A percentile compares a stretch with the other conserved stretches of the same genome.
phyloP scores from a whole-genome alignment of 92 coral and sea anemone genomes.

The Palythoa caribaeorum region DNA sequence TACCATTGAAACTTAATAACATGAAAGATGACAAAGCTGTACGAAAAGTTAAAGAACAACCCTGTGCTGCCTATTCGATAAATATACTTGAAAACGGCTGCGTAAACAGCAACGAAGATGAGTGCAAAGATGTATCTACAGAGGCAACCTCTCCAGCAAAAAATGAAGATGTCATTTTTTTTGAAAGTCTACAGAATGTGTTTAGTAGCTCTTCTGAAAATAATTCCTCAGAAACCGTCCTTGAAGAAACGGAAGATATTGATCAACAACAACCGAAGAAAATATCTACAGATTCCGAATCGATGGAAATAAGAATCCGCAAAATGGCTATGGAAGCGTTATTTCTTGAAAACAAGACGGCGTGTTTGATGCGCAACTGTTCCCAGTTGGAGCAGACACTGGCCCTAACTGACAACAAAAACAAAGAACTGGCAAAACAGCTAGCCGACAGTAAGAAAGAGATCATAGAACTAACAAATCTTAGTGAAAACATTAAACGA shows the following conservation, averaged over 20 bases:
- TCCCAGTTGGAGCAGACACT: constrained; percentile 72
- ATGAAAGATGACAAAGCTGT: not conserved
- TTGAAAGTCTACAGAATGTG: not conserved
- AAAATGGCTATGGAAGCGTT: constrained; percentile 78
- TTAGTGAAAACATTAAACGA: constrained; percentile 56
- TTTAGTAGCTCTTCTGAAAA: constrained; percentile 8
- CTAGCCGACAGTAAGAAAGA: constrained; percentile 66
- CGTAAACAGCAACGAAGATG: not conserved
- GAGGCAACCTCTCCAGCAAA: not conserved
- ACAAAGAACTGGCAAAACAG: constrained; percentile 55
- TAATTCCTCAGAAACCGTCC: not conserved
- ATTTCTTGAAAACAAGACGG: constrained; percentile 71
- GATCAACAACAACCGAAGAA: not conserved
- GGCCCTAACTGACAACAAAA: constrained; percentile 65
- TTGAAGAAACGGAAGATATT: not conserved
- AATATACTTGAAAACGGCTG: constrained; percentile 22
- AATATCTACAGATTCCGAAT: not conserved
- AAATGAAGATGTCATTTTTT: not conserved
- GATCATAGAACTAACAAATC: constrained; percentile 50
- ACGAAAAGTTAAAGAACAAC: not conserved
- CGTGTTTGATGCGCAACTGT: constrained; percentile 67
- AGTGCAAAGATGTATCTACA: not conserved
- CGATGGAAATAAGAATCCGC: constrained; percentile 49
- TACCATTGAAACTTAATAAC: not conserved
- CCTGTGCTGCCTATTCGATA: not conserved